phyloP scores from a whole-genome alignment of 2,888 invertebrate species.

The Zonitis immaculata region DNA sequence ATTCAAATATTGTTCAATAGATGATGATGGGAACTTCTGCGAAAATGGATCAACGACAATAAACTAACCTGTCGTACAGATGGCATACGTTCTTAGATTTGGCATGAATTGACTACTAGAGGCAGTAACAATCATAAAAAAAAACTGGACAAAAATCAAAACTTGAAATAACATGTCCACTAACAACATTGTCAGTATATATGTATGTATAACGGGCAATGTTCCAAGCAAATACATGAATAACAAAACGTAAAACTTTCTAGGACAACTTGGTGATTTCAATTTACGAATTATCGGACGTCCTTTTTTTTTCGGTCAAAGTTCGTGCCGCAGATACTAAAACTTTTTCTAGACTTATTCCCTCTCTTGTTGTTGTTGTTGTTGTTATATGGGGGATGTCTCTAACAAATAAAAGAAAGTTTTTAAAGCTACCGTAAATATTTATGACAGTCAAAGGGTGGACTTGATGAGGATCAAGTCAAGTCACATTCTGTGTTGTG shows the following conservation, averaged over 20 bases:
- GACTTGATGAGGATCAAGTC: background rate
- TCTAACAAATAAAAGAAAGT: conserved; percentile 2
- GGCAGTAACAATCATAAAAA: conserved; percentile 5
- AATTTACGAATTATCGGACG: conserved; percentile 20
- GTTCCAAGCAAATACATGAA: conserved; percentile 25
- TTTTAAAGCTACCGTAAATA: conserved; percentile 7
- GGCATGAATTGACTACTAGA: background rate
- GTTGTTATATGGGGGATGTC: background rate
- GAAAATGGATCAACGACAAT: background rate
- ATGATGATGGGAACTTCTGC: too few species aligned
- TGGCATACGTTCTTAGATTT: background rate
- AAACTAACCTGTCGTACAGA: background rate
- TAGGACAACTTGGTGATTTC: conserved; percentile 16
- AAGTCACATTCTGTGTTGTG: background rate
- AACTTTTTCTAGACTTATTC: background rate
- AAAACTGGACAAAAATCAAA: too few species aligned
- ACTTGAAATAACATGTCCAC: too few species aligned
- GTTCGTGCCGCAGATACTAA: conserved; percentile 3
- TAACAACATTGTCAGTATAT: conserved; percentile 10
- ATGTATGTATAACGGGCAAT: conserved; percentile 23
- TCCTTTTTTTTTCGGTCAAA: conserved; percentile 8
- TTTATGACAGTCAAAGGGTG: conserved; percentile 3
- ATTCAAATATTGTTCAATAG: too few species aligned
- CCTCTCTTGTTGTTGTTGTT: too few species aligned
- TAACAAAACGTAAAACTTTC: conserved; percentile 23